phyloP scores from a whole-genome alignment of 2,797 vertebrate genomes.

The Hippopotamyrus pictus region DNA sequence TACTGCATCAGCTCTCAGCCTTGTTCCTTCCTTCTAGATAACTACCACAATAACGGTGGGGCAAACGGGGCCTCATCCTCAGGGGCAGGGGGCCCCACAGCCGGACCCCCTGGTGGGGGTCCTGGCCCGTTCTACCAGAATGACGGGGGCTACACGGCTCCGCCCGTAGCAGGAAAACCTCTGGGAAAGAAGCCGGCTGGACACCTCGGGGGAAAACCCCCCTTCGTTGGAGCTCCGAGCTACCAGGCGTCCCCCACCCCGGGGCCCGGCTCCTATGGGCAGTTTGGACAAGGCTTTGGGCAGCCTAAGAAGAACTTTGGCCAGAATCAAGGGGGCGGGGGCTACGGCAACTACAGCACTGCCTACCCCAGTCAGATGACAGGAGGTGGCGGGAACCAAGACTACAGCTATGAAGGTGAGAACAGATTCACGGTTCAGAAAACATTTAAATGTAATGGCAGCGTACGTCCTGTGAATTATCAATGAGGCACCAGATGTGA shows the following conservation, averaged over 20 bases:
- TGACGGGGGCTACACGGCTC: constrained; percentile 63
- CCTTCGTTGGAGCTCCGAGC: constrained; percentile 59
- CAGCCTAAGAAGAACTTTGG: constrained; percentile 69
- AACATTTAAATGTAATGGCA: not conserved
- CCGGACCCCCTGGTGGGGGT: constrained; percentile 52
- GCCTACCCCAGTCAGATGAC: constrained; percentile 79
- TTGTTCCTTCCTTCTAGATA: constrained; percentile 55
- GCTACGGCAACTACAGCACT: constrained; percentile 78
- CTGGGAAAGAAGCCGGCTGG: constrained; percentile 76
- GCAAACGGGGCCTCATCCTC: constrained; percentile 66
- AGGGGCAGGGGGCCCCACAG: constrained; percentile 34
- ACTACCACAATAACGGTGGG: constrained; percentile 85
- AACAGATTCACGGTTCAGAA: not conserved
- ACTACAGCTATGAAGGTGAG: constrained; percentile 84
- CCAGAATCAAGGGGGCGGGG: constrained; percentile 54
- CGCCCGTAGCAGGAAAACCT: constrained; percentile 57
- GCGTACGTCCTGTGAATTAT: not conserved
- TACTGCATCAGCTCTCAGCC: not conserved
- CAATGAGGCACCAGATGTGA: not conserved
- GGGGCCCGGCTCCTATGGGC: constrained; percentile 67
- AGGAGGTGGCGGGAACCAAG: constrained; percentile 62
- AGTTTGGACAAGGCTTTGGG: constrained; percentile 69
- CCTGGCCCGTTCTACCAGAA: constrained; percentile 79
- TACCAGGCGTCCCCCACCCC: constrained; percentile 47
- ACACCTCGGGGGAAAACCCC: constrained; percentile 64